A percentile compares a stretch with the other conserved stretches of the same genome.
Conservation (phyloP, 1,140 invertebrate species). For the Drosophila sucinea region DNA sequence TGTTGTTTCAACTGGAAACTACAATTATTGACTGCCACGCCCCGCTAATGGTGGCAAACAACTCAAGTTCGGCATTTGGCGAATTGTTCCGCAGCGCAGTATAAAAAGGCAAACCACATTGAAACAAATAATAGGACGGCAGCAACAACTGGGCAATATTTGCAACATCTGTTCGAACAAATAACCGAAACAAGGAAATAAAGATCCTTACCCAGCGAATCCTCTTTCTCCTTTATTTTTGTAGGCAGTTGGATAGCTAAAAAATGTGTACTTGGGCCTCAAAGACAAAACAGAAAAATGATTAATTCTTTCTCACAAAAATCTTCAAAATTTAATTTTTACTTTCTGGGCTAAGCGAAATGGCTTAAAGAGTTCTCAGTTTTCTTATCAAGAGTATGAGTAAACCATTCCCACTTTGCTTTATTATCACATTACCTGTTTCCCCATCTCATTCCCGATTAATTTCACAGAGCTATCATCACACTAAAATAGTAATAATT, state of each 20-base stretch:
- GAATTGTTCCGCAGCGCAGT: constrained; percentile 11
- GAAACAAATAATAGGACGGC: constrained; percentile 52
- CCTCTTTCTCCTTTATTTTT: not conserved
- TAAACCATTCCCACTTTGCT: too few relatives aligned
- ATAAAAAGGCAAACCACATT: constrained; percentile 58
- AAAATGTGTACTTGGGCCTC: not conserved
- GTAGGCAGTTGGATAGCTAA: not conserved
- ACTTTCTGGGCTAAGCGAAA: too few relatives aligned
- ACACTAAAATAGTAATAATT: constrained; percentile 59
- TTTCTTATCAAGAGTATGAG: too few relatives aligned
- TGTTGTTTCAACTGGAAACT: constrained; percentile 14
- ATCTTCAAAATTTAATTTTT: too few relatives aligned
- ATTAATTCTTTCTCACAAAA: too few relatives aligned
- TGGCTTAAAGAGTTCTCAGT: too few relatives aligned
- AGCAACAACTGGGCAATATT: constrained; percentile 38
- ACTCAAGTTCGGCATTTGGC: constrained; percentile 10
- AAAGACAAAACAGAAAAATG: too few relatives aligned
- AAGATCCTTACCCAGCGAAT: not conserved
- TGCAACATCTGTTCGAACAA: constrained; percentile 72
- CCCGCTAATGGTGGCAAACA: constrained; percentile 23
- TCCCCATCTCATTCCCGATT: not conserved
- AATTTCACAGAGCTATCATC: constrained; percentile 47
- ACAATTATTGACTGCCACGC: constrained; percentile 32
- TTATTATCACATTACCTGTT: too few relatives aligned
- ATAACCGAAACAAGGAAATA: constrained; percentile 65